phyloP scores from a whole-genome alignment of 2,113 vertebrate species.

The Thunnus maccoyii region DNA sequence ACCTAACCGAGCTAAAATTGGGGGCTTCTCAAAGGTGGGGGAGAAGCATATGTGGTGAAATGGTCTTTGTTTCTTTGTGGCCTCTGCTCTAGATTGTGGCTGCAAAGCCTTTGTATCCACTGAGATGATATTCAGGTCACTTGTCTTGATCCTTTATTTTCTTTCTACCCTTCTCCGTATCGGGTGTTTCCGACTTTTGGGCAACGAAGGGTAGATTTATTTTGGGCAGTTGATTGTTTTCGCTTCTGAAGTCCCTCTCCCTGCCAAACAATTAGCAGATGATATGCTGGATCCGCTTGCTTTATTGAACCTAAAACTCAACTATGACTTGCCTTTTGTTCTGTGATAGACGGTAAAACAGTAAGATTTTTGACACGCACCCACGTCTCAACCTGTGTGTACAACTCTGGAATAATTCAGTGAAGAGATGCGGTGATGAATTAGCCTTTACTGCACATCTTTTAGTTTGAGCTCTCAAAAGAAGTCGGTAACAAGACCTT shows the following conservation, averaged over 20 bases:
- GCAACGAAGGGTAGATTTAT: slow-evolving; percentile 32
- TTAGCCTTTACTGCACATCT: slow-evolving; percentile 38
- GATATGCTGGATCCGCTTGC: slow-evolving; percentile 30
- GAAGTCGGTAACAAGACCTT: slow-evolving; percentile 26
- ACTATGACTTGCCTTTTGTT: slow-evolving; percentile 34
- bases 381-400: slow-evolving; percentile 20
- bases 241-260: slow-evolving; percentile 33
- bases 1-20: slow-evolving; percentile 41
- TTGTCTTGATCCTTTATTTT: slow-evolving; percentile 27
- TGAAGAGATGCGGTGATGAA: slow-evolving; percentile 9
- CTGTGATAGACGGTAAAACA: slow-evolving; percentile 16
- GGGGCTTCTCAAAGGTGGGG: slow-evolving; percentile 44
- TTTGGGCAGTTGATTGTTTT: slow-evolving; percentile 49
- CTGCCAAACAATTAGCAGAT: slow-evolving; percentile 44
- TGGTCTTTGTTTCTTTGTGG: slow-evolving; percentile 33
- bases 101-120: slow-evolving; percentile 12
- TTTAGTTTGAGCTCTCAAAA: slow-evolving; percentile 33
- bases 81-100: slow-evolving; percentile 15
- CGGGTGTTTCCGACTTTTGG: slow-evolving; percentile 35
- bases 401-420: slow-evolving; percentile 17
- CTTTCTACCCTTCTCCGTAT: slow-evolving; percentile 21
- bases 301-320: slow-evolving; percentile 34
- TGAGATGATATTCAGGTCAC: slow-evolving; percentile 27
- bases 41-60: slow-evolving; percentile 30
- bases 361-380: slow-evolving; percentile 17